Conservation (phyloP, 2,888 invertebrate species). For the Antheraea assamensis region DNA sequence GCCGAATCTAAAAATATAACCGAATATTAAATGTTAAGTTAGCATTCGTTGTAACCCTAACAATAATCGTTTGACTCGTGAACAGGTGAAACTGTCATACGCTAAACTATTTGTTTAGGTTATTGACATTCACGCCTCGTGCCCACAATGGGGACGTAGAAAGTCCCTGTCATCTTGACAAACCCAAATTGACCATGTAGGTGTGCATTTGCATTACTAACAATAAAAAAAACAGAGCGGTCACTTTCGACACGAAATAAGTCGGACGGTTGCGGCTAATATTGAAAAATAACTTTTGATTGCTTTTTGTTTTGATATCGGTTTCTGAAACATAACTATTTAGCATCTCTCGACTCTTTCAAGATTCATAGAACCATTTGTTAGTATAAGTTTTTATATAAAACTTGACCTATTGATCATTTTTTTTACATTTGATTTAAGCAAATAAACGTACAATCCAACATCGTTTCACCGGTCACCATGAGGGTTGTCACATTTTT, state of each 20-base stretch:
- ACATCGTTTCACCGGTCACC: no score
- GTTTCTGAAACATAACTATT: neutral
- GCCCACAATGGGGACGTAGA: constrained; percentile 65
- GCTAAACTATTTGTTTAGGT: constrained; percentile 52
- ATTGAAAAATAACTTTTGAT: constrained; percentile 26
- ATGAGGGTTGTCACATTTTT: neutral
- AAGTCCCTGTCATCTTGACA: constrained; percentile 69
- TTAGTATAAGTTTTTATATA: no score
- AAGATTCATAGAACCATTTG: neutral
- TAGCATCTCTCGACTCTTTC: neutral
- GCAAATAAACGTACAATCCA: no score
- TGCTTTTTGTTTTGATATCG: neutral
- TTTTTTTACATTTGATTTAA: no score
- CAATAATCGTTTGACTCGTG: constrained; percentile 34
- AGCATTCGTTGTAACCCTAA: neutral
- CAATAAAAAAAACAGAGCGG: constrained; percentile 41
- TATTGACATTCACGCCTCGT: constrained; percentile 61
- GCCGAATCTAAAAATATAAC: neutral
- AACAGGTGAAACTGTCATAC: constrained; percentile 59
- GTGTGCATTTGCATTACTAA: constrained; percentile 70
- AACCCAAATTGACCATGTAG: constrained; percentile 67
- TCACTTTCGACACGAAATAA: constrained; percentile 48
- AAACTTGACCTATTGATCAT: no score
- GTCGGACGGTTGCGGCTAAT: constrained; percentile 35
- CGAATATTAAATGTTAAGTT: neutral